A percentile compares a stretch with the other conserved stretches of the same genome.
These are phyloP conservation scores for Crotalus viridis DNA, from an alignment of 2,113 vertebrate genomes.

Conservation along the genomic window DNA sequence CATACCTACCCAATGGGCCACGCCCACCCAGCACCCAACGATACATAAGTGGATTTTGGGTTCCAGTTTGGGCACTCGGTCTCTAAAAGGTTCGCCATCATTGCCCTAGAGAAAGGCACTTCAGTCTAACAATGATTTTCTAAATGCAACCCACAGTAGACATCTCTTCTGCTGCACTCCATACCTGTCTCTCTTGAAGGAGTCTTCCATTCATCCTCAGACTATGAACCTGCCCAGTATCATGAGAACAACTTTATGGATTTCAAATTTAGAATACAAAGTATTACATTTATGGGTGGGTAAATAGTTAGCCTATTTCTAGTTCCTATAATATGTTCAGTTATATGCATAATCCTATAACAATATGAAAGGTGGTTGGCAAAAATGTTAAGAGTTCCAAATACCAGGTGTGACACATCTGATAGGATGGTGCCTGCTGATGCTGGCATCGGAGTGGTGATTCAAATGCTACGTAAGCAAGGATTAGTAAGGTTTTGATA, in stretches of 20 bases:
- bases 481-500: background rate
- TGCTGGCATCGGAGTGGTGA: background rate
- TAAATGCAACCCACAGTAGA: background rate
- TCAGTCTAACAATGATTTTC: background rate
- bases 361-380: background rate
- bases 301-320: background rate
- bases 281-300: background rate
- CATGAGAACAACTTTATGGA: background rate
- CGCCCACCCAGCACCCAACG: no score
- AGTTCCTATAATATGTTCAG: background rate
- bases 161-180: background rate
- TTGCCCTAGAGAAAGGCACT: background rate
- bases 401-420: background rate
- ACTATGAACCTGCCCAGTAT: background rate
- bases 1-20: no score
- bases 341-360: background rate
- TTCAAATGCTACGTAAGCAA: background rate
- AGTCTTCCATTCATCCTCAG: background rate
- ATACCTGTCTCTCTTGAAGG: background rate
- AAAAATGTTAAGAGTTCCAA: background rate
- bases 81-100: no score
- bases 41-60: no score
- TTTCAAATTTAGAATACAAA: background rate
- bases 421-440: background rate
- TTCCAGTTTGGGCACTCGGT: no score